Conservation (phyloP, 2,797 vertebrate species). For the Pachyuromys duprasi region DNA sequence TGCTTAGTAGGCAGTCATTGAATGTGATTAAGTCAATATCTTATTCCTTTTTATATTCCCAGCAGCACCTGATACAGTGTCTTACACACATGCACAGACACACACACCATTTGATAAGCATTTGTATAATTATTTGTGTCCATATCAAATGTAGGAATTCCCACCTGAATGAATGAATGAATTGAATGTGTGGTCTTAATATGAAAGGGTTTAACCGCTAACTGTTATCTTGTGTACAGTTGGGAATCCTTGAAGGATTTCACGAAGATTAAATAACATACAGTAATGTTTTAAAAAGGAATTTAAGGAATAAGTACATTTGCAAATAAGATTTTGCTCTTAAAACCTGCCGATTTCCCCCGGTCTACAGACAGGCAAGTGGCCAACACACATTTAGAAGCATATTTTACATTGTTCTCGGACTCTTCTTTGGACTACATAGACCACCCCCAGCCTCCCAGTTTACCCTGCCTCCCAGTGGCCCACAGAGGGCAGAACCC, state of each 20-base stretch:
- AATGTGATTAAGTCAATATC: not conserved
- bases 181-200: constrained; percentile 67
- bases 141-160: constrained; percentile 50
- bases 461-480: not conserved
- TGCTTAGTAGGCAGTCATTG: not conserved
- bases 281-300: constrained; percentile 80
- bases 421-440: not conserved
- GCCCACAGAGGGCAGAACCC: not conserved
- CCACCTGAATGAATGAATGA: constrained; percentile 62
- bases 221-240: constrained; percentile 65
- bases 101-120: not conserved
- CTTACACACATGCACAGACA: not conserved
- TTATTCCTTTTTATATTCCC: not conserved
- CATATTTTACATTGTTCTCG: not conserved
- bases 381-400: constrained; percentile 42
- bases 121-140: constrained; percentile 18
- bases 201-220: constrained; percentile 66
- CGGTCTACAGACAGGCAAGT: constrained; percentile 13
- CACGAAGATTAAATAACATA: constrained; percentile 76
- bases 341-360: constrained; percentile 61
- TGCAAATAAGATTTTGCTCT: constrained; percentile 79
- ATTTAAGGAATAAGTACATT: constrained; percentile 81
- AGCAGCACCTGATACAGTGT: not conserved
- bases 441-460: not conserved
- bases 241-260: constrained; percentile 78